A percentile compares a stretch with the other conserved stretches of the same genome.
Evolutionary conservation across 2,888 invertebrate species (phyloP).

Genomic region (Oscheius sp.): DNA sequence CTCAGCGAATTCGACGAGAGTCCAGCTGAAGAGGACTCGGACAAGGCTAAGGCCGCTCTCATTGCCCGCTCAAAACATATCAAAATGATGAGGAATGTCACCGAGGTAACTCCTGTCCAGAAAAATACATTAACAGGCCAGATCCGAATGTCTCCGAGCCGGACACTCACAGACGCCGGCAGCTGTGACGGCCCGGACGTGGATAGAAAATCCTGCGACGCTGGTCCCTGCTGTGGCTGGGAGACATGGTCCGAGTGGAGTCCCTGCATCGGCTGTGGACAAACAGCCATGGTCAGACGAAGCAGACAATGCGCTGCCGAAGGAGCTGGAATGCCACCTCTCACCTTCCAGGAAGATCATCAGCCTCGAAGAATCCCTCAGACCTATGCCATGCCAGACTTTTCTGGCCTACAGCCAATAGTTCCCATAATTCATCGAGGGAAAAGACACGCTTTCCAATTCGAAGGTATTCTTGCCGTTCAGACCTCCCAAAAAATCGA

Average conservation of each 20-base stretch:
- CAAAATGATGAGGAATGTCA: constrained; percentile 30
- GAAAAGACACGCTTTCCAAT: constrained; percentile 41
- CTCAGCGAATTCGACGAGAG: constrained; percentile 55
- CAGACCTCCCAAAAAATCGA: neutral
- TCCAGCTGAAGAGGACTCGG: constrained; percentile 22
- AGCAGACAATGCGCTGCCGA: constrained; percentile 46
- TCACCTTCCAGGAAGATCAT: constrained; percentile 28
- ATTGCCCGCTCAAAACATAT: constrained; percentile 37
- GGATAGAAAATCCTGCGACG: constrained; percentile 60
- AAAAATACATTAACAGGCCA: neutral
- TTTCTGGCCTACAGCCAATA: constrained; percentile 46
- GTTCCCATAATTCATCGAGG: constrained; percentile 54
- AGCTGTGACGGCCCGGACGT: constrained; percentile 57
- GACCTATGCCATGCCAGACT: constrained; percentile 37
- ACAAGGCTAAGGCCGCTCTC: constrained; percentile 35
- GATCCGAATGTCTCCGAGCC: constrained; percentile 24
- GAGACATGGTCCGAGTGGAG: constrained; percentile 60
- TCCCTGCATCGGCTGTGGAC: constrained; percentile 54
- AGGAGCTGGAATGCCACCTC: constrained; percentile 40
- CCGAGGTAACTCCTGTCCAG: neutral
- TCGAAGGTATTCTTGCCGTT: neutral
- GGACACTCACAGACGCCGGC: constrained; percentile 42
- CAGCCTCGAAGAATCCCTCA: neutral
- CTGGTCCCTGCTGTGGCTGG: constrained; percentile 61
- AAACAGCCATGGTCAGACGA: constrained; percentile 44